Percentiles rank a stretch among this genome's conserved stretches.
Conservation (phyloP, 2,113 vertebrate genomes). For the Telmatochromis sp. region DNA sequence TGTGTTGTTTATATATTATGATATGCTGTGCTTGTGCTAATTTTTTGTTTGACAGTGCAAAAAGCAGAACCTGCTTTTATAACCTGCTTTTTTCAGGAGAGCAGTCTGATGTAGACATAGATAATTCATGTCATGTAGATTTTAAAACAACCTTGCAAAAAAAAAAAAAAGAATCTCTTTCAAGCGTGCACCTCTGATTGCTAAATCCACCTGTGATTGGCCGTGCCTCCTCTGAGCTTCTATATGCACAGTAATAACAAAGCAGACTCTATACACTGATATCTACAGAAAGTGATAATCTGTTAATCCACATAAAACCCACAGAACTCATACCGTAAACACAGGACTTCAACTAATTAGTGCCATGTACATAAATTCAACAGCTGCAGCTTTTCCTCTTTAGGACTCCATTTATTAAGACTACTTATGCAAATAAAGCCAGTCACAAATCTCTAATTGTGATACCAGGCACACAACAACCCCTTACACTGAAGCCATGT, state of each 20-base stretch:
- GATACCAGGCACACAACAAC: slow-evolving; percentile 2
- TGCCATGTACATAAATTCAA: not conserved
- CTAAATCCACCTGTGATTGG: not conserved
- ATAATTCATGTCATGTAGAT: slow-evolving; percentile 39
- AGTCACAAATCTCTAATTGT: slow-evolving; percentile 12
- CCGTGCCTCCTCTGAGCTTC: not conserved
- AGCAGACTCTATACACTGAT: not conserved
- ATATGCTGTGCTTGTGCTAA: slow-evolving; percentile 3
- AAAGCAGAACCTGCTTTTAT: slow-evolving; percentile 10
- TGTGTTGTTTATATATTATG: not conserved
- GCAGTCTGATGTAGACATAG: not conserved
- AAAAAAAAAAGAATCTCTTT: slow-evolving; percentile 17
- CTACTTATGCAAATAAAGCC: slow-evolving; percentile 12
- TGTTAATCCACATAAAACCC: not conserved
- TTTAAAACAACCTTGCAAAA: slow-evolving; percentile 3
- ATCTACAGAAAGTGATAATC: not conserved
- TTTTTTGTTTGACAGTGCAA: not conserved
- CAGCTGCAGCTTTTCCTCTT: not conserved
- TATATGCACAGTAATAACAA: not conserved
- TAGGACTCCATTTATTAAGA: not conserved
- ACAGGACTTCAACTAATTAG: not conserved
- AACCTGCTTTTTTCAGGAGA: not conserved
- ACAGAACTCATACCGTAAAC: not conserved
- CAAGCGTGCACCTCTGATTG: not conserved
- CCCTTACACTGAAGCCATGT: not conserved